phyloP scores from a whole-genome alignment of 53 echinoderm and acorn worm species.

The Paracentrotus lividus region DNA sequence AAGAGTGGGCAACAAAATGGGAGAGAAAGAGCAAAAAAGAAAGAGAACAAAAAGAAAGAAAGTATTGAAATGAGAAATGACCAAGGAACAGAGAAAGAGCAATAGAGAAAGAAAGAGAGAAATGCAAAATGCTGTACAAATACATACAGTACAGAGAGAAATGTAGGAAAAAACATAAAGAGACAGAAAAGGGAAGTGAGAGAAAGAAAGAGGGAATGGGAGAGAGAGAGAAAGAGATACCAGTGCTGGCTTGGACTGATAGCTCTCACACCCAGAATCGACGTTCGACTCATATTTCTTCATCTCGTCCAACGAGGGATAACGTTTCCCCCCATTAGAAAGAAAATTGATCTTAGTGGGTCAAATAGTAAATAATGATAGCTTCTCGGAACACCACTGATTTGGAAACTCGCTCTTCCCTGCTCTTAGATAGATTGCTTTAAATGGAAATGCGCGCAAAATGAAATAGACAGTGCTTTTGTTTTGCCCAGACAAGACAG shows the following conservation, averaged over 20 bases:
- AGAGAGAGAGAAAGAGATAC: neutral
- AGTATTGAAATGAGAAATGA: too few species aligned
- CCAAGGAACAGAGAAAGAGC: too few species aligned
- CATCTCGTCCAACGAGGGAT: conserved; percentile 3
- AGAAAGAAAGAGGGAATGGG: neutral
- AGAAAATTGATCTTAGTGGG: conserved; percentile 45
- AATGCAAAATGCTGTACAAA: too few species aligned
- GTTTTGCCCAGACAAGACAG: neutral
- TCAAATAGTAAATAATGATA: conserved; percentile 50
- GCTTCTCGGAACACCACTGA: neutral
- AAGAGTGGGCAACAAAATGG: neutral
- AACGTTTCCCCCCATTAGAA: conserved; percentile 39
- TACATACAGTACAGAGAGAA: neutral
- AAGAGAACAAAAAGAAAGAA: too few species aligned
- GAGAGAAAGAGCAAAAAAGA: neutral
- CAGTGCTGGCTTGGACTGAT: neutral
- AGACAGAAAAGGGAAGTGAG: neutral
- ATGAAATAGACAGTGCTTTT: neutral
- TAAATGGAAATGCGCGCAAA: neutral
- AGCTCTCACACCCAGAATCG: conserved; percentile 23
- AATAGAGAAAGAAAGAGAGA: neutral
- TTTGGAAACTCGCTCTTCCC: neutral
- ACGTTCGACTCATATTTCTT: conserved; percentile 35
- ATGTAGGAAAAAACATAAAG: neutral
- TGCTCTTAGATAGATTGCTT: conserved; percentile 4